Conservation (phyloP, 2,888 invertebrate genomes). For the Timema podura region DNA sequence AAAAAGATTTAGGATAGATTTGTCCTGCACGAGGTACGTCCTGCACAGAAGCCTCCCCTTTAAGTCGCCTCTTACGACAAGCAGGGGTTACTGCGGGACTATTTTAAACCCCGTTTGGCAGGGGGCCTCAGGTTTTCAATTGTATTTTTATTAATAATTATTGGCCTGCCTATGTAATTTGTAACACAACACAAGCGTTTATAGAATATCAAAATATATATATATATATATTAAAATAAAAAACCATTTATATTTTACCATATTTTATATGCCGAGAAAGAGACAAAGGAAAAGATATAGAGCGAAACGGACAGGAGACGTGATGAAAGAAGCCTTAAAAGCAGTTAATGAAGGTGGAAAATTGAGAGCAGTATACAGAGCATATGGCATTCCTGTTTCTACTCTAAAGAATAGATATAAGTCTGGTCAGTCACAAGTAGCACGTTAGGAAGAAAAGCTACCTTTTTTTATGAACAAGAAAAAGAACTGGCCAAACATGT, state of each 20-base stretch:
- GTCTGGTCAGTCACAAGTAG: background rate
- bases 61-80: too few relatives aligned
- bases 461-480: background rate
- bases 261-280: conserved; percentile 3
- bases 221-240: background rate
- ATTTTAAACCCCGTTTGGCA: too few relatives aligned
- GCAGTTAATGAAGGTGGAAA: background rate
- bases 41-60: too few relatives aligned
- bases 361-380: background rate
- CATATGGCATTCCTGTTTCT: background rate
- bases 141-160: too few relatives aligned
- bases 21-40: too few relatives aligned
- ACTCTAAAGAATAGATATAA: background rate
- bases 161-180: too few relatives aligned
- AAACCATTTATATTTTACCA: background rate
- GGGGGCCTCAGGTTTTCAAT: too few relatives aligned
- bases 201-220: background rate
- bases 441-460: background rate
- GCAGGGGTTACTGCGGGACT: too few relatives aligned
- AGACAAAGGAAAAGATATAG: background rate
- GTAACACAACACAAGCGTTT: too few relatives aligned
- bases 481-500: background rate
- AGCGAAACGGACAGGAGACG: background rate
- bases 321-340: background rate
- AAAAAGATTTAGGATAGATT: too few relatives aligned